phyloP scores from a whole-genome alignment of 2,888 invertebrate species.

The Stenurella melanura region DNA sequence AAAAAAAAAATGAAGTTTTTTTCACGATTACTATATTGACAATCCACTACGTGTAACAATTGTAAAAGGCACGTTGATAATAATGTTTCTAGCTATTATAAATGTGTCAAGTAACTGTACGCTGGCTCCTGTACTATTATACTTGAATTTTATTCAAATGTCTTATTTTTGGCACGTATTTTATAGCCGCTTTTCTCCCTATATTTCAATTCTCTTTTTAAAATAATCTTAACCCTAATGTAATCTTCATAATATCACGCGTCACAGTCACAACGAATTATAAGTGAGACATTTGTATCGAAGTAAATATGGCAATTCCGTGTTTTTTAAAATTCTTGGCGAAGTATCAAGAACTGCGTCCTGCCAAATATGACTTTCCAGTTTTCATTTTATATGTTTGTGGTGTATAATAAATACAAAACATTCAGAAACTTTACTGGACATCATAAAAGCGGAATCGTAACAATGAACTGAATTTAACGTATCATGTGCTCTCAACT shows the following conservation, averaged over 20 bases:
- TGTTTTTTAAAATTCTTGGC: constrained; percentile 12
- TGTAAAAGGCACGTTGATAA: no score
- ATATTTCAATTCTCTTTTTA: not conserved
- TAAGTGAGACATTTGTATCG: not conserved
- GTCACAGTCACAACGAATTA: not conserved
- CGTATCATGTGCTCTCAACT: not conserved
- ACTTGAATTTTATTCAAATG: no score
- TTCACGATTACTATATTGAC: no score
- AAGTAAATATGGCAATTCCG: not conserved
- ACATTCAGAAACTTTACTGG: not conserved
- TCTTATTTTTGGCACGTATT: not conserved
- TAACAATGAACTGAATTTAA: not conserved
- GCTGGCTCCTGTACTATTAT: no score
- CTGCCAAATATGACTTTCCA: constrained; percentile 9
- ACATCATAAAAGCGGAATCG: not conserved
- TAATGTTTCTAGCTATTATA: no score
- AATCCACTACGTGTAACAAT: no score
- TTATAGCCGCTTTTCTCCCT: not conserved
- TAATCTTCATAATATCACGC: not conserved
- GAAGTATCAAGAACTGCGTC: not conserved
- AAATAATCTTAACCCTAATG: not conserved
- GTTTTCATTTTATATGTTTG: not conserved
- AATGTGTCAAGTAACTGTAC: no score
- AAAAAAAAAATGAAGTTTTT: no score
- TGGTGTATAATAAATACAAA: not conserved